phyloP scores from a whole-genome alignment of 1,140 invertebrate genomes.

The Leptopilina clavipes region DNA sequence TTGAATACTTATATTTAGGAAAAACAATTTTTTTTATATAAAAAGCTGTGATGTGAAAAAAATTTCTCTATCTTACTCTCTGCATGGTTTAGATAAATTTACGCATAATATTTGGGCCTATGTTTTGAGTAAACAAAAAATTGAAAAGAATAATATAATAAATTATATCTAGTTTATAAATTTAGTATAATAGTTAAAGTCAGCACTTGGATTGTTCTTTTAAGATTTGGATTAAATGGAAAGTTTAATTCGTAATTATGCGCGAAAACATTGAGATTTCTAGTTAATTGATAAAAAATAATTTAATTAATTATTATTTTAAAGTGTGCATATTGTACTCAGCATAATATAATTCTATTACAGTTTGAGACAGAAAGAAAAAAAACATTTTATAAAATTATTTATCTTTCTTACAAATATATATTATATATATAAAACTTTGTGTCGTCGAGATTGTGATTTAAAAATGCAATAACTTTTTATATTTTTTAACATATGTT shows the following conservation, averaged over 20 bases:
- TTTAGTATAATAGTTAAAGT: background rate
- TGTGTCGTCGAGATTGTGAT: conserved; percentile 28
- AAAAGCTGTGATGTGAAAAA: conserved; percentile 12
- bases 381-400: background rate
- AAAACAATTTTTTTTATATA: conserved; percentile 3
- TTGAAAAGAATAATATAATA: background rate
- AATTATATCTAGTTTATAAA: background rate
- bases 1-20: background rate
- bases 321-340: conserved; percentile 2
- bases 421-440: background rate
- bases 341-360: background rate
- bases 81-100: background rate
- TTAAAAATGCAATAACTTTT: conserved; percentile 11
- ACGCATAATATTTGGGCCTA: background rate
- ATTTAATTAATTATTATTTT: background rate
- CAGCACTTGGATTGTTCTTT: background rate
- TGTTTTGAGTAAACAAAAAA: background rate
- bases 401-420: background rate
- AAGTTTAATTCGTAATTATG: no score
- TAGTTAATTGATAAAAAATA: background rate
- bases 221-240: no score
- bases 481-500: conserved; percentile 23
- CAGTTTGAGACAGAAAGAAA: conserved; percentile 5
- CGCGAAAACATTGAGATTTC: conserved; percentile 10
- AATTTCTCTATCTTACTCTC: background rate